phyloP scores from a whole-genome alignment of 2,888 invertebrate genomes.

The Eledone cirrhosa region DNA sequence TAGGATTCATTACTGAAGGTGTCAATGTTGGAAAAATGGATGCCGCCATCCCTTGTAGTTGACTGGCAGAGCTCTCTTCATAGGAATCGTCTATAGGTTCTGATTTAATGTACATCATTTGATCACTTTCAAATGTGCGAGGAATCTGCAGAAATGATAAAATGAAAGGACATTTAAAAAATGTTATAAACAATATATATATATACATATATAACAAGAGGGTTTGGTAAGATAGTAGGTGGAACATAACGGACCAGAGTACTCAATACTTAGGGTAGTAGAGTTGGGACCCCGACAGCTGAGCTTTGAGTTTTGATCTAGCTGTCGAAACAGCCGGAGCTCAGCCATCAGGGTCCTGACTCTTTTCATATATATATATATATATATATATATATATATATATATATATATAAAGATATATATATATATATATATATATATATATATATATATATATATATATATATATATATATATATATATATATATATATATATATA shows the following conservation, averaged over 20 bases:
- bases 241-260: too few relatives aligned
- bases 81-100: slow-evolving; percentile 19
- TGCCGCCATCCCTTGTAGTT: not conserved
- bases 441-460: not conserved
- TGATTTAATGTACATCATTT: slow-evolving; percentile 1
- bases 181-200: too few relatives aligned
- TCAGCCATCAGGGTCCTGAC: too few relatives aligned
- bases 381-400: too few relatives aligned
- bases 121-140: slow-evolving; percentile 9
- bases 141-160: not conserved
- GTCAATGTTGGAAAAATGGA: not conserved
- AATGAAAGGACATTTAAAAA: not conserved
- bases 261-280: too few relatives aligned
- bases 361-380: too few relatives aligned
- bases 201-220: not conserved
- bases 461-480: too few relatives aligned
- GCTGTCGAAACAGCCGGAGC: too few relatives aligned
- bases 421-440: not conserved
- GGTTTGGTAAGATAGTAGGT: not conserved
- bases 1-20: not conserved
- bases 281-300: too few relatives aligned
- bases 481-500: too few relatives aligned
- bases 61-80: not conserved
- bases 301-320: too few relatives aligned
- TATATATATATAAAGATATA: too few relatives aligned